Evolutionary conservation across 2,888 invertebrate genomes (phyloP), one percentile per base, ranked within the genome.

Genomic region (Megamerina dolium): DNA sequence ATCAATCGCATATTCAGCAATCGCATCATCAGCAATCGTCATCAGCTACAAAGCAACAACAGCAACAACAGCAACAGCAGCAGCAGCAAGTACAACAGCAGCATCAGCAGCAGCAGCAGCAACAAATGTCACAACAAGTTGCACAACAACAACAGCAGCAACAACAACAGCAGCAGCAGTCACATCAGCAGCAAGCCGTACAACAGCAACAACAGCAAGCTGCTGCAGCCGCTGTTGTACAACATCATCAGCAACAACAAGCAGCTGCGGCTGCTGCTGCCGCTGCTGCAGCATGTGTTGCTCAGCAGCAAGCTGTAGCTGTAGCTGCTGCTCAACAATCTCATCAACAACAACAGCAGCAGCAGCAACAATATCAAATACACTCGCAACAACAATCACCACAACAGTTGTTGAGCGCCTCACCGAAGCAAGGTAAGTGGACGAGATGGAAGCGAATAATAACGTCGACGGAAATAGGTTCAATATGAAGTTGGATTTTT

Each of bases 341-440:
- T n/a, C n/a, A n/a, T n/a, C n/a, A n/a, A n/a, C n/a, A n/a, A n/a
- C n/a, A n/a, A n/a, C 52, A 62, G 40, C 63, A 61, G 33, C 52
- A 62, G 40, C 63, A 61, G 33, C 65, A 68, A 50, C 70, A 70
- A 61, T 70, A 70, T 56, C 71, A 71, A 52, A 70, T 69, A 41
- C 69, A 70, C 47, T 70, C 71, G 52, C 70, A 70, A 56, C 71
- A 70, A 53, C 71, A 70, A 54, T 70, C 71, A 53, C 70, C 71
- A 50, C 70, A 70, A 58, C 71, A 71, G 58, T 60, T 68, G 59
- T 57, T 67, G 49, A 57, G 52, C 61, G 59, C 60, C 45, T 67
- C 70, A 39, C 68, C 69, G 46, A 70, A 70, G 57, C 70, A 70
- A 67, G 70, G 70, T 70, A 64, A 66, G 64, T 50, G 14, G 21